Conservation (phyloP, 64 coral and sea anemone genomes). For the Dendrophyllia cribrosa region DNA sequence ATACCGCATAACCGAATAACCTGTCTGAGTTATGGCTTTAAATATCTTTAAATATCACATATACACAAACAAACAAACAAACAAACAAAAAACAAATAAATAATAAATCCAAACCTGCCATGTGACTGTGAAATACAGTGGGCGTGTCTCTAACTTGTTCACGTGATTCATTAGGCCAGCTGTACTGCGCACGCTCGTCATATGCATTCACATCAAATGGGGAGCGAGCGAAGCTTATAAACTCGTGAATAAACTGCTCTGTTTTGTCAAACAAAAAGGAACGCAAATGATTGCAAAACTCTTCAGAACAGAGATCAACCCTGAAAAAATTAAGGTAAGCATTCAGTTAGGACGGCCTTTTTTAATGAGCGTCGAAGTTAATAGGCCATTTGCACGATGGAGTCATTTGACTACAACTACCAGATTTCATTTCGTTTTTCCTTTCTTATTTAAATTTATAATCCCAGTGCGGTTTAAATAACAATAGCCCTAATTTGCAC, state of each 20-base stretch:
- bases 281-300: slow-evolving; percentile 73
- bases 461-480: too few relatives aligned
- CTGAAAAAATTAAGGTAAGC: slow-evolving; percentile 47
- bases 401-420: too few relatives aligned
- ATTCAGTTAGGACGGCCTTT: background rate
- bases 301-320: slow-evolving; percentile 74
- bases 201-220: slow-evolving; percentile 92
- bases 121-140: slow-evolving; percentile 56
- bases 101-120: slow-evolving; percentile 52
- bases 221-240: slow-evolving; percentile 87
- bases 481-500: too few relatives aligned
- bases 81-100: background rate
- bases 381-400: too few relatives aligned
- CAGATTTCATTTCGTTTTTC: too few relatives aligned
- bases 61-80: background rate
- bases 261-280: slow-evolving; percentile 87
- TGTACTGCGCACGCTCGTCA: slow-evolving; percentile 87
- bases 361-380: too few relatives aligned
- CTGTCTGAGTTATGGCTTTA: too few relatives aligned
- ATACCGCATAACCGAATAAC: too few relatives aligned
- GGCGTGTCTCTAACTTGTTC: slow-evolving; percentile 66
- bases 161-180: slow-evolving; percentile 13
- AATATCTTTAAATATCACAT: too few relatives aligned
- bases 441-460: too few relatives aligned
- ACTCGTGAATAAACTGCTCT: slow-evolving; percentile 93